Base-by-base conservation (phyloP, 2,113 vertebrate genomes). In the Micromys minutus region DNA sequence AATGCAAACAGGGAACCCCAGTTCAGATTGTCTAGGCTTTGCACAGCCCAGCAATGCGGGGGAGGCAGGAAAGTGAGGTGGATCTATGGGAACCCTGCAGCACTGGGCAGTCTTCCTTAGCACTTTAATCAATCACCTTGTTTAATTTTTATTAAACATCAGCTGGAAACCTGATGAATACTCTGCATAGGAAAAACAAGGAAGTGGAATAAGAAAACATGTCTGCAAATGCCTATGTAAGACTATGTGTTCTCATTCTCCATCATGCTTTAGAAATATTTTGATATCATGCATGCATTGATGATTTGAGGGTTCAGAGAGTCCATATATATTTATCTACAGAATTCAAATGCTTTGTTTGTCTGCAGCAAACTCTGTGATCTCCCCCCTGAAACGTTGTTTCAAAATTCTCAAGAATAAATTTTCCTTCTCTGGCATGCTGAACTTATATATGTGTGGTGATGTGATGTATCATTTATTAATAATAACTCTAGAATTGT, bases 11-110 rank as follows among this genome's bases (percentile, higher is more conserved):
- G 19, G 9, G 9, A 47, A 29, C 16, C 4, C 16, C 22, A 12
- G 12, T 52, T 42, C 22, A n/a, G 10, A 15, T 39, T 42, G 65
- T 63, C 21, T 34, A 13, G 12, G 34, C 31, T 42, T 83, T 47
- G 34, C 9, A 15, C 7, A 69, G 4, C 26, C 42, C 50, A 4
- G 52, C 22, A 55, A 71, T 19, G 7, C 13, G 45, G 36, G 24
- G 7, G 0, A 5, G 7, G 34, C 42, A 10, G 3, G 61, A 31
- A 36, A 17, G 50, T 31, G 22, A 2, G 15, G 19, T 22, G 8
- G 57, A 55, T 2, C 0, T 9, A 0, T 0, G 1, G 34, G 1
- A 3, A 8, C 0, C 13, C 21, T 10, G 2, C 9, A 21, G 16
- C 1, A 15, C 15, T 29, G 39, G 52, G 8, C 52, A 10, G 12